Percentiles rank a stretch among this genome's conserved stretches.
Evolutionary conservation across 2,113 vertebrate species (phyloP).

Genomic region (Tylochromis polylepis): DNA sequence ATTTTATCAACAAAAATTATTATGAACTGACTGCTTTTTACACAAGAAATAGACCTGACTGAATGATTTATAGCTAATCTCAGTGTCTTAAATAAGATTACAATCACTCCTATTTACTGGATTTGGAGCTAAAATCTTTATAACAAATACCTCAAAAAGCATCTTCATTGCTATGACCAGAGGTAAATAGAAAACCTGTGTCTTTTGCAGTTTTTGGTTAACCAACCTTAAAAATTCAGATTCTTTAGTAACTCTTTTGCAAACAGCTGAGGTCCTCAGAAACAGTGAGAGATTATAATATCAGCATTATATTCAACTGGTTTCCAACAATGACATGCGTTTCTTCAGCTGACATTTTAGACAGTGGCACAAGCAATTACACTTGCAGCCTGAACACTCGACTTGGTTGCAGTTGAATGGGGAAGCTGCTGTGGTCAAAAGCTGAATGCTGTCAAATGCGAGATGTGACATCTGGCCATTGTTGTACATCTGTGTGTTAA

Average conservation of each 20-base stretch:
- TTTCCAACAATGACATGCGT: background rate
- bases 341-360: background rate
- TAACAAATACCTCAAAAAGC: background rate
- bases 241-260: background rate
- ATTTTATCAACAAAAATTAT: background rate
- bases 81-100: background rate
- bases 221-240: background rate
- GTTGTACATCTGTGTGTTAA: constrained; percentile 56
- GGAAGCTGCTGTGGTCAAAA: background rate
- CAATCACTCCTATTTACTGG: background rate
- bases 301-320: background rate
- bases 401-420: background rate
- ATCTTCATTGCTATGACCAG: background rate
- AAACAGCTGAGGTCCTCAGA: background rate
- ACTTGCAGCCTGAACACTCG: background rate
- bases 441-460: background rate
- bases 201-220: background rate
- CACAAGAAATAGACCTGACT: background rate
- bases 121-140: background rate
- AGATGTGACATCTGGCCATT: constrained; percentile 45
- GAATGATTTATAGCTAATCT: background rate
- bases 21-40: background rate
- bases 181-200: background rate
- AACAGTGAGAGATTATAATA: background rate
- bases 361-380: background rate